Conservation (phyloP, 1,140 invertebrate genomes). For the Drosophila ohnishii region DNA sequence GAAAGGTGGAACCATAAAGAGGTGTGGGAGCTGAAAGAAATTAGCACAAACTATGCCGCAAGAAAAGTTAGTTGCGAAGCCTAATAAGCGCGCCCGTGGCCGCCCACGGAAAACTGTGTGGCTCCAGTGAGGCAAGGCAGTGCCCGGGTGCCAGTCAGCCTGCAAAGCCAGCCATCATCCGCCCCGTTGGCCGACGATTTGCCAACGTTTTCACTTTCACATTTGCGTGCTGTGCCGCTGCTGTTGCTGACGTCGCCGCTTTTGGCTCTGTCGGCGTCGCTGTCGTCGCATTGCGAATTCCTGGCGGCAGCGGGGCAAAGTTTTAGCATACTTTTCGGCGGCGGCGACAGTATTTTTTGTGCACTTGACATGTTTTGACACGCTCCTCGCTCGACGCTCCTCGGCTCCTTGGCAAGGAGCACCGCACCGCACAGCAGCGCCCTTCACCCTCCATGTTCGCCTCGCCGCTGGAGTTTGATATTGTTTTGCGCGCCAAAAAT, state of each 20-base stretch:
- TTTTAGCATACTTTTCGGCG: constrained; percentile 67
- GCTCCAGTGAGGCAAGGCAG: not conserved
- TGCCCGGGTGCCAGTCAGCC: not conserved
- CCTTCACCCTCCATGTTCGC: constrained; percentile 46
- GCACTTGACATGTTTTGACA: constrained; percentile 80
- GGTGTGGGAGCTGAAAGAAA: constrained; percentile 25
- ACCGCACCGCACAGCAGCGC: not conserved
- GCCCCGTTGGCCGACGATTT: constrained; percentile 59
- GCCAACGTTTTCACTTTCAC: constrained; percentile 62
- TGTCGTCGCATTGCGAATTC: constrained; percentile 73
- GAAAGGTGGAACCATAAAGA: not conserved
- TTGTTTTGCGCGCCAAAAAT: constrained; percentile 75
- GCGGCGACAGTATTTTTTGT: constrained; percentile 78
- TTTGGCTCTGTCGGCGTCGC: constrained; percentile 17
- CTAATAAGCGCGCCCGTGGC: constrained; percentile 44
- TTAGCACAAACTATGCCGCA: constrained; percentile 51
- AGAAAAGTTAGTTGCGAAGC: constrained; percentile 50
- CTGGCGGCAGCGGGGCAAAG: constrained; percentile 55
- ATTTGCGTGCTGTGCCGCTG: constrained; percentile 41
- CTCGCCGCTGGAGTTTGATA: constrained; percentile 66
- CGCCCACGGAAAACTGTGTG: constrained; percentile 12
- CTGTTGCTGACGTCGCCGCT: constrained; percentile 15
- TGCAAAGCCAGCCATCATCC: constrained; percentile 27
- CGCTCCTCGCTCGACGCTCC: constrained; percentile 44
- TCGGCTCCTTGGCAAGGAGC: not conserved